A percentile compares a stretch with the other conserved stretches of the same genome.
Evolutionary conservation across 2,888 invertebrate genomes (phyloP).

Genomic region (Sinohyriopsis cumingii): DNA sequence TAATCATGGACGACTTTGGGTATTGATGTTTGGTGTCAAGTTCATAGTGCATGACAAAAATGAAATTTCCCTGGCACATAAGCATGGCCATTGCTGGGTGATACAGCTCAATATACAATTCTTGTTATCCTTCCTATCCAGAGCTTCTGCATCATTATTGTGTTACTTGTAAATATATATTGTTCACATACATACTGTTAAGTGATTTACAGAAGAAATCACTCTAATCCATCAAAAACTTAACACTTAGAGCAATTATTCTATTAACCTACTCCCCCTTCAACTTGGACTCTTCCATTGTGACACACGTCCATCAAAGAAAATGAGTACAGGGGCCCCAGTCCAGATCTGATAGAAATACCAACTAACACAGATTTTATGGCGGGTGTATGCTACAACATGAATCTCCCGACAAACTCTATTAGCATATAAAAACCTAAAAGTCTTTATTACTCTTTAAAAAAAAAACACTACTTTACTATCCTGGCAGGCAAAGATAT

Average conservation of each 20-base stretch:
- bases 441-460: constrained; percentile 14
- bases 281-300: constrained; percentile 55
- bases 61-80: constrained; percentile 65
- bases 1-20: constrained; percentile 61
- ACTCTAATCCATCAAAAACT: background rate
- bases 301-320: constrained; percentile 69
- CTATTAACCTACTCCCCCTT: constrained; percentile 31
- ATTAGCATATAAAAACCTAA: constrained; percentile 13
- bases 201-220: constrained; percentile 1
- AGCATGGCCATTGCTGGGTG: constrained; percentile 41
- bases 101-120: constrained; percentile 2
- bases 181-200: background rate
- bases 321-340: constrained; percentile 61
- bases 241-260: constrained; percentile 14
- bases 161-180: constrained; percentile 1
- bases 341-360: constrained; percentile 39
- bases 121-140: constrained; percentile 1
- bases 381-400: constrained; percentile 11
- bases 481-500: constrained; percentile 8
- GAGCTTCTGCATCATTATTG: background rate
- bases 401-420: constrained; percentile 4
- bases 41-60: constrained; percentile 67
- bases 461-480: background rate
- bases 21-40: constrained; percentile 68
- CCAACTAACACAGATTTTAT: constrained; percentile 31